Evolutionary conservation across 2,888 invertebrate genomes (phyloP).

Genomic region (Eilema griseolum): DNA sequence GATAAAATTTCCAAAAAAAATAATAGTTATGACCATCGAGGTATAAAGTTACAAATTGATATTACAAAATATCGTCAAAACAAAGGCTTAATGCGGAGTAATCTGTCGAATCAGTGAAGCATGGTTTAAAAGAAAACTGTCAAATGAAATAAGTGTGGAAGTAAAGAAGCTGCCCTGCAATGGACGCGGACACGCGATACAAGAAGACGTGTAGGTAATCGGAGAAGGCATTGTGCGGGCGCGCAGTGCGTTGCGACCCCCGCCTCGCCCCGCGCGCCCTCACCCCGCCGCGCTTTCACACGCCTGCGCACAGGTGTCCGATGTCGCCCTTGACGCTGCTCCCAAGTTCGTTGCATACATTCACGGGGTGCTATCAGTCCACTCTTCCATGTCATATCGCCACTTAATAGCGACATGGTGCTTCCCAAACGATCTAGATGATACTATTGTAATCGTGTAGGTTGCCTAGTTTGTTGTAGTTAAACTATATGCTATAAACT

Average conservation of each 20-base stretch:
- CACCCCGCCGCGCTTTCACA: constrained; percentile 78
- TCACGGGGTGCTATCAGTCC: constrained; percentile 36
- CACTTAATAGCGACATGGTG: neutral
- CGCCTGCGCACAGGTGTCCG: constrained; percentile 85
- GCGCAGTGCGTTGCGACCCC: constrained; percentile 81
- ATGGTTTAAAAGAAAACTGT: constrained; percentile 75
- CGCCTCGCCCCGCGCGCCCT: constrained; percentile 48
- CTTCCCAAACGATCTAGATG: neutral
- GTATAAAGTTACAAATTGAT: constrained; percentile 49
- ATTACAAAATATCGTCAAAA: constrained; percentile 53
- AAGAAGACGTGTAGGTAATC: constrained; percentile 82
- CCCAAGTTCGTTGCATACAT: constrained; percentile 72
- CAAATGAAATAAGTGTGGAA: constrained; percentile 76
- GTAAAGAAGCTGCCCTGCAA: constrained; percentile 63
- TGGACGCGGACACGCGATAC: constrained; percentile 75
- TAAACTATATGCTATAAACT: neutral
- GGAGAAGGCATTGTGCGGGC: constrained; percentile 84
- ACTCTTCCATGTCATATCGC: constrained; percentile 16
- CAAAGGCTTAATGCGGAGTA: constrained; percentile 55
- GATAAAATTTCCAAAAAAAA: constrained; percentile 35
- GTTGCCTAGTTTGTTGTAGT: neutral
- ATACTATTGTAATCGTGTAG: neutral
- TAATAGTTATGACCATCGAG: constrained; percentile 32
- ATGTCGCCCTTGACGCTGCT: constrained; percentile 83
- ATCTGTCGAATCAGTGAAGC: constrained; percentile 71